A percentile compares a stretch with the other conserved stretches of the same genome.
phyloP scores from a whole-genome alignment of 1,140 invertebrate species.

The Tetragnatha versicolor region DNA sequence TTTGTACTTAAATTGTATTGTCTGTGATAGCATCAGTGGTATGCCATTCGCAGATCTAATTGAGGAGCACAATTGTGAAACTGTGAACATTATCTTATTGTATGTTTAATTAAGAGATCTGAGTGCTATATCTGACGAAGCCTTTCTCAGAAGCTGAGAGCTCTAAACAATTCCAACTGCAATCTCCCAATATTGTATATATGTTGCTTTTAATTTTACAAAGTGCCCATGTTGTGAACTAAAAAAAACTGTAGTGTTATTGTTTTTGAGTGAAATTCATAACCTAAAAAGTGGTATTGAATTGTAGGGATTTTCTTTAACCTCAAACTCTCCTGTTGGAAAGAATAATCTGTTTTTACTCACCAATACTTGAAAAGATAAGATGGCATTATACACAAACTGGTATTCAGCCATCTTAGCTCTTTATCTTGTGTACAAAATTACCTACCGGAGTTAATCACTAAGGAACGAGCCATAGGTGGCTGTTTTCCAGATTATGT shows the following conservation, averaged over 20 bases:
- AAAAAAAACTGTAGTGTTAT: slow-evolving; percentile 15
- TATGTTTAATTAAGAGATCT: slow-evolving; percentile 48
- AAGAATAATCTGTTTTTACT: too few species aligned
- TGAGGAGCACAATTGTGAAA: slow-evolving; percentile 44
- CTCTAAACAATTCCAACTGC: slow-evolving; percentile 6
- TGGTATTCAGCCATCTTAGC: too few species aligned
- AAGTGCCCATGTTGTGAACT: slow-evolving; percentile 5
- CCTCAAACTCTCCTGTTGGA: not conserved
- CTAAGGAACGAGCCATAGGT: too few species aligned
- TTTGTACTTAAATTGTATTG: slow-evolving; percentile 55
- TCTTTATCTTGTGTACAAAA: too few species aligned
- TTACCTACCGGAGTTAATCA: too few species aligned
- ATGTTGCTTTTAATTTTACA: slow-evolving; percentile 37
- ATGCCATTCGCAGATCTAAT: slow-evolving; percentile 49
- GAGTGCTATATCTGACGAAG: slow-evolving; percentile 29
- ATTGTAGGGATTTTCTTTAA: slow-evolving; percentile 37
- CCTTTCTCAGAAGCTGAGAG: slow-evolving; percentile 15
- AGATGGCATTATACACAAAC: too few species aligned
- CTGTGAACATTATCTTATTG: slow-evolving; percentile 38
- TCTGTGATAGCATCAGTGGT: slow-evolving; percentile 50
- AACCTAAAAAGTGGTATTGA: slow-evolving; percentile 6
- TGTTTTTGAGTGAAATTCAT: slow-evolving; percentile 11
- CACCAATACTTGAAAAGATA: too few species aligned
- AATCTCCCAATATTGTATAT: slow-evolving; percentile 45
- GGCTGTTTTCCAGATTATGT: too few species aligned